Evolutionary conservation across 2,888 invertebrate genomes (phyloP).

Genomic region (Rhimphoctona megacephalus): DNA sequence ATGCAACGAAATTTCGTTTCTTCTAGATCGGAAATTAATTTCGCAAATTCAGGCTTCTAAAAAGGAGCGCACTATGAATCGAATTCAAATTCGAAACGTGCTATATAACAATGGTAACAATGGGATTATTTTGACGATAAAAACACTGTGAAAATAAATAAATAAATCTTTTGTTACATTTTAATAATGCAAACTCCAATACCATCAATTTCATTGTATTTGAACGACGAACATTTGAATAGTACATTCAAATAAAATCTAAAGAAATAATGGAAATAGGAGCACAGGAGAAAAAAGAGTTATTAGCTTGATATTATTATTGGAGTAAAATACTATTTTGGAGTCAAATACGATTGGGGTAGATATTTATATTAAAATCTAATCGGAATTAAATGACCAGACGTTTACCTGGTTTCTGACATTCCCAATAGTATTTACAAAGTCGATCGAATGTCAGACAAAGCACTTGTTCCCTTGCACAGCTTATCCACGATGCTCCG

Average conservation of each 20-base stretch:
- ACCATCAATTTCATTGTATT: too few relatives aligned
- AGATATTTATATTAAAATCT: not conserved
- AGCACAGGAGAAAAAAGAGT: not conserved
- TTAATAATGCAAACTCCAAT: too few relatives aligned
- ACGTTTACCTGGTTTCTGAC: not conserved
- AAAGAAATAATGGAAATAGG: not conserved
- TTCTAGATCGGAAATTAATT: too few relatives aligned
- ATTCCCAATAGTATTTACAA: not conserved
- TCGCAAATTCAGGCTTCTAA: too few relatives aligned
- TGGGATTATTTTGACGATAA: too few relatives aligned
- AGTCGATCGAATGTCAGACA: not conserved
- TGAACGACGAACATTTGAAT: too few relatives aligned
- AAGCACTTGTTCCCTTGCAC: not conserved
- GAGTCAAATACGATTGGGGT: not conserved
- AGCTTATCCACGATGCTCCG: constrained; percentile 1
- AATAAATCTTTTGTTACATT: too few relatives aligned
- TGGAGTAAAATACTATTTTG: not conserved
- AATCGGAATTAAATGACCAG: not conserved
- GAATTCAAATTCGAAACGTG: too few relatives aligned
- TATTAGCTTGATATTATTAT: not conserved
- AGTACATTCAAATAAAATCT: not conserved
- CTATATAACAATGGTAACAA: too few relatives aligned
- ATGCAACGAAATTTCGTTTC: too few relatives aligned
- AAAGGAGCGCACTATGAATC: too few relatives aligned
- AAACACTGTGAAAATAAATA: too few relatives aligned